phyloP scores from a whole-genome alignment of 2,888 invertebrate species.

The Mellilla xanthometata region DNA sequence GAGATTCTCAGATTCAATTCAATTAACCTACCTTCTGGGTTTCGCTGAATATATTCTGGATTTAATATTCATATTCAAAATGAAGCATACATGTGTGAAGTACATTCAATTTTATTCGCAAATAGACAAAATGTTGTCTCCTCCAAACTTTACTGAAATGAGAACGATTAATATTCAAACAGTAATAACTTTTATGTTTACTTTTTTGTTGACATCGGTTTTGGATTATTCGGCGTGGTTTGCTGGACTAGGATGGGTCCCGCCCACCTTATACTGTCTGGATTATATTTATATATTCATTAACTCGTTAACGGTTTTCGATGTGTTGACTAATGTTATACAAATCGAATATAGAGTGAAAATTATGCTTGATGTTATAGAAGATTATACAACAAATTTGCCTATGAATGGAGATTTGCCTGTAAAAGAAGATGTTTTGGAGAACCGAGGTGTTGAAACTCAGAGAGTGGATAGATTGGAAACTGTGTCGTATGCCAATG shows the following conservation, averaged over 20 bases:
- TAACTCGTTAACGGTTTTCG: slow-evolving; percentile 28
- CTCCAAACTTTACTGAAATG: slow-evolving; percentile 27
- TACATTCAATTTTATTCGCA: slow-evolving; percentile 31
- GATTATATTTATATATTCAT: slow-evolving; percentile 36
- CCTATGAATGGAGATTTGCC: not conserved
- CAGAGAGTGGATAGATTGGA: slow-evolving; percentile 15
- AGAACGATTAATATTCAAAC: slow-evolving; percentile 21
- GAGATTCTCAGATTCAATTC: slow-evolving; percentile 27
- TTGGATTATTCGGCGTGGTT: slow-evolving; percentile 27
- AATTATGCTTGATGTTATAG: slow-evolving; percentile 7
- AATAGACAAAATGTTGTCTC: slow-evolving; percentile 33
- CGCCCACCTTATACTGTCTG: slow-evolving; percentile 17
- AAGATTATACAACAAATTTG: slow-evolving; percentile 15
- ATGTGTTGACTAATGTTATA: slow-evolving; percentile 30
- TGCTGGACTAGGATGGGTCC: slow-evolving; percentile 7
- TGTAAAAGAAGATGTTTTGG: not conserved
- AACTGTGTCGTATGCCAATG: slow-evolving; percentile 13
- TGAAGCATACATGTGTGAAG: slow-evolving; percentile 21
- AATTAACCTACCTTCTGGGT: slow-evolving; percentile 26
- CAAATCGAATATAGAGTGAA: slow-evolving; percentile 34
- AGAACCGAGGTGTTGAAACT: not conserved
- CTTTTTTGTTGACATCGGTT: not conserved
- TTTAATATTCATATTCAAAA: slow-evolving; percentile 31
- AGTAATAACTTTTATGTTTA: not conserved
- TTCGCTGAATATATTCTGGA: slow-evolving; percentile 34